Conservation (phyloP, 1,140 invertebrate genomes). For the Zaprionus kolodkinae region DNA sequence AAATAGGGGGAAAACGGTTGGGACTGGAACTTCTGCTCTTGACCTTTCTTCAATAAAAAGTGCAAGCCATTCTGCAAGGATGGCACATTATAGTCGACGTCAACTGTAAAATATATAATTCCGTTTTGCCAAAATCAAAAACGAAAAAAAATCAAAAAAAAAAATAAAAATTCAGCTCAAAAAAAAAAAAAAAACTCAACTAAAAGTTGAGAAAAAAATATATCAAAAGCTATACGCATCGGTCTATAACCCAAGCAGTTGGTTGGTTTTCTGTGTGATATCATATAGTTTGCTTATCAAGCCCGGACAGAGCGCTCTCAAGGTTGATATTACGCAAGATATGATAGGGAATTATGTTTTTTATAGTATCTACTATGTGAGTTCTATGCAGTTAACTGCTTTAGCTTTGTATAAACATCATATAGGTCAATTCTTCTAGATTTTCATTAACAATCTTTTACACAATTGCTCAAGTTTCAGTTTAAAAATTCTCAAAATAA, state of each 20-base stretch:
- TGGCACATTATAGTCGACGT: conserved; percentile 90
- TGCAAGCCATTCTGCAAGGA: conserved; percentile 90
- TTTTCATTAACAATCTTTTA: no score
- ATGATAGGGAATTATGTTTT: no score
- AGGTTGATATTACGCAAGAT: no score
- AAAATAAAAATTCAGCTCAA: conserved; percentile 20
- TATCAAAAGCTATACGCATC: not conserved
- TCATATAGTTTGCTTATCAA: no score
- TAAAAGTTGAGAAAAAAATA: conserved; percentile 31
- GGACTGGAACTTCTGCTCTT: conserved; percentile 49
- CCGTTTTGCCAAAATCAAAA: conserved; percentile 35
- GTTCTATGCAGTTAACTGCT: no score
- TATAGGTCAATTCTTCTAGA: no score
- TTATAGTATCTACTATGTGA: no score
- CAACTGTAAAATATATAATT: conserved; percentile 86
- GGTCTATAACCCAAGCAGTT: not conserved
- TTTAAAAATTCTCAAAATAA: no score
- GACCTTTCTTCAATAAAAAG: conserved; percentile 89
- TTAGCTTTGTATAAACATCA: no score
- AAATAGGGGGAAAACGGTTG: not conserved
- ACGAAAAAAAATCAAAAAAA: conserved; percentile 20
- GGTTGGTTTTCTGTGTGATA: not conserved
- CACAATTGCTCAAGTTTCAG: no score
- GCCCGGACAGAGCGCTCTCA: no score
- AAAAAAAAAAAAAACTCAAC: conserved; percentile 37